Percentiles rank a stretch among this genome's conserved stretches.
phyloP scores from a whole-genome alignment of 1,140 invertebrate genomes.

The Reticulitermes speratus region DNA sequence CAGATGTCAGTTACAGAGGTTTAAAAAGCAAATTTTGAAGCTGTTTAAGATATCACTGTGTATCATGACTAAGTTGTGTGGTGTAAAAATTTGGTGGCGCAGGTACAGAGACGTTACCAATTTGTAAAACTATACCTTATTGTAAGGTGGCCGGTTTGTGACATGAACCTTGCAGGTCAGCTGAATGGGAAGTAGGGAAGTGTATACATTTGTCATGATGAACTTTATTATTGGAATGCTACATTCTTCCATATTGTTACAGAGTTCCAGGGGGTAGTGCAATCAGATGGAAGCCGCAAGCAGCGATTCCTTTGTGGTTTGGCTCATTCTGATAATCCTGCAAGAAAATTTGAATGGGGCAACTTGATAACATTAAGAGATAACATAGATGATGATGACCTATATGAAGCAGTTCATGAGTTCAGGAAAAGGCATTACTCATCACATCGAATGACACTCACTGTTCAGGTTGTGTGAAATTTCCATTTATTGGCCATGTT shows the following conservation, averaged over 20 bases:
- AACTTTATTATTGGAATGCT: too few species aligned
- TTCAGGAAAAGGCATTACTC: slow-evolving; percentile 83
- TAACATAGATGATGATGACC: slow-evolving; percentile 61
- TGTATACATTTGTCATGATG: too few species aligned
- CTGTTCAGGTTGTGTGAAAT: slow-evolving; percentile 60
- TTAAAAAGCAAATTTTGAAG: too few species aligned
- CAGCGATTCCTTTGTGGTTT: slow-evolving; percentile 72
- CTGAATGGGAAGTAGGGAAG: too few species aligned
- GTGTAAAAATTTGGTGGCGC: too few species aligned
- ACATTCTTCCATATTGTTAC: background rate
- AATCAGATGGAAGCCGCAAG: slow-evolving; percentile 64
- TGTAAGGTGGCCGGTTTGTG: too few species aligned
- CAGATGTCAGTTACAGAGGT: too few species aligned
- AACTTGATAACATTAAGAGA: slow-evolving; percentile 75
- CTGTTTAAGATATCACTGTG: too few species aligned
- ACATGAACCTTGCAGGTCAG: too few species aligned
- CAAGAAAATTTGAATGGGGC: slow-evolving; percentile 82
- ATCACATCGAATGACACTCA: slow-evolving; percentile 84
- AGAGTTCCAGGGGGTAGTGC: slow-evolving; percentile 75
- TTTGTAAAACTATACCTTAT: too few species aligned
- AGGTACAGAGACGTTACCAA: too few species aligned
- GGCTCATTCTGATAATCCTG: slow-evolving; percentile 68
- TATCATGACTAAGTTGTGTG: too few species aligned
- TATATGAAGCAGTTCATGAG: slow-evolving; percentile 68
- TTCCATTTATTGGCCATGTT: background rate